A percentile compares a stretch with the other conserved stretches of the same genome.
Evolutionary conservation across 2,888 invertebrate genomes (phyloP).

Genomic region (Axea sp.): DNA sequence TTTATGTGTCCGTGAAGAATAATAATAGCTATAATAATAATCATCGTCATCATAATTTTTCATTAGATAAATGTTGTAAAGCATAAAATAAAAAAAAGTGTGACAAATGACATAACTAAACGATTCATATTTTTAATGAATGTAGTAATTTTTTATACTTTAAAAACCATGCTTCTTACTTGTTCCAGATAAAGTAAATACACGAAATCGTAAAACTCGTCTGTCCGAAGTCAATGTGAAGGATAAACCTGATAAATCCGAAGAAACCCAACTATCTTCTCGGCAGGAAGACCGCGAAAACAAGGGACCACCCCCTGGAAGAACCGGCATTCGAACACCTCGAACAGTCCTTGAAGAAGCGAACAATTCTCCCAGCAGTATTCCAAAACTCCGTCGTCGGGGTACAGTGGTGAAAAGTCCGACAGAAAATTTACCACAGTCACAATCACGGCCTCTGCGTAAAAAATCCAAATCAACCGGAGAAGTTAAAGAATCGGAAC

Average conservation of each 20-base stretch:
- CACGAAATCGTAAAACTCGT: slow-evolving; percentile 73
- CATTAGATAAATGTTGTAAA: no score
- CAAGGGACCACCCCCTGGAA: slow-evolving; percentile 74
- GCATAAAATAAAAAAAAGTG: no score
- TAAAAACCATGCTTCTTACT: no score
- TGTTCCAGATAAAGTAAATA: slow-evolving; percentile 74
- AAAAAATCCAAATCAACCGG: slow-evolving; percentile 60
- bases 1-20: no score
- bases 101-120: no score
- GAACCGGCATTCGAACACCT: slow-evolving; percentile 70
- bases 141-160: no score
- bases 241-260: slow-evolving; percentile 69
- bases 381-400: slow-evolving; percentile 73
- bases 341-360: slow-evolving; percentile 75
- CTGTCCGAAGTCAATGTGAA: slow-evolving; percentile 72
- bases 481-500: slow-evolving; percentile 58
- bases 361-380: slow-evolving; percentile 70
- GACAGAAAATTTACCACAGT: slow-evolving; percentile 64
- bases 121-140: no score
- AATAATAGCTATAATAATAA: no score
- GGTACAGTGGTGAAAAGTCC: slow-evolving; percentile 68
- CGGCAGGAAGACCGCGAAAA: slow-evolving; percentile 77
- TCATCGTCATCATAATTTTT: no score
- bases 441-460: slow-evolving; percentile 68
- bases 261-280: slow-evolving; percentile 66